These are phyloP conservation scores for Lateolabrax maculatus DNA, from an alignment of 2,797 vertebrate species.

Conservation along the genomic window DNA sequence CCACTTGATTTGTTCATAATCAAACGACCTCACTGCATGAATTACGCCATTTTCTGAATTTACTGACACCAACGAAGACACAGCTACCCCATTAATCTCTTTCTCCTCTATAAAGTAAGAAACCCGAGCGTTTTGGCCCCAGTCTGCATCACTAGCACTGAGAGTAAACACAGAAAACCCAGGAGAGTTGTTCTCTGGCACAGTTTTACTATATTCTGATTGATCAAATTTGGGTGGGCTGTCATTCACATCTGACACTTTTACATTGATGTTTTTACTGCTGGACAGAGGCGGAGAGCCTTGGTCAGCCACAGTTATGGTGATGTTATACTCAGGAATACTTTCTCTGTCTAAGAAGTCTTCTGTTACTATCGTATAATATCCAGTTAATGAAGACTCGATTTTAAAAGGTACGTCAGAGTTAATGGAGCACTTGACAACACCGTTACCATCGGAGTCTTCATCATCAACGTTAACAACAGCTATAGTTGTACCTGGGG, in stretches of 20 bases:
- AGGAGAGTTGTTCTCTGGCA: conserved; percentile 83
- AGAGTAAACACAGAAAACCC: conserved; percentile 81
- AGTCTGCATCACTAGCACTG: conserved; percentile 82
- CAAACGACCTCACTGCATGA: conserved; percentile 60
- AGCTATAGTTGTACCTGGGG: conserved; percentile 73
- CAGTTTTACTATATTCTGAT: conserved; percentile 64
- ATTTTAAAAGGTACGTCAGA: conserved; percentile 73
- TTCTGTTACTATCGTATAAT: conserved; percentile 82
- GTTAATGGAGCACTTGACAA: conserved; percentile 68
- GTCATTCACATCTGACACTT: conserved; percentile 84
- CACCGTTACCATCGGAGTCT: conserved; percentile 72
- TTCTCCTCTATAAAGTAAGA: conserved; percentile 81
- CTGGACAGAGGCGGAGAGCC: conserved; percentile 77
- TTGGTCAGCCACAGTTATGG: conserved; percentile 80
- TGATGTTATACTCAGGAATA: conserved; percentile 81
- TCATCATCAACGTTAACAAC: conserved; percentile 73
- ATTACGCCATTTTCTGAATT: conserved; percentile 72
- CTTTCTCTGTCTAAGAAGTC: conserved; percentile 80
- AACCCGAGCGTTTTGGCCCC: conserved; percentile 80
- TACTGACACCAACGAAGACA: conserved; percentile 80
- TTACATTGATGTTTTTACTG: conserved; percentile 70
- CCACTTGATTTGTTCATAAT: conserved; percentile 74
- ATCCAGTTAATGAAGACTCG: conserved; percentile 79
- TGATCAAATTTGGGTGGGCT: conserved; percentile 77
- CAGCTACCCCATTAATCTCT: conserved; percentile 59